Evolutionary conservation across 2,797 vertebrate species (phyloP), one percentile per base, ranked within the genome.

Genomic region (Echiichthys vipera): DNA sequence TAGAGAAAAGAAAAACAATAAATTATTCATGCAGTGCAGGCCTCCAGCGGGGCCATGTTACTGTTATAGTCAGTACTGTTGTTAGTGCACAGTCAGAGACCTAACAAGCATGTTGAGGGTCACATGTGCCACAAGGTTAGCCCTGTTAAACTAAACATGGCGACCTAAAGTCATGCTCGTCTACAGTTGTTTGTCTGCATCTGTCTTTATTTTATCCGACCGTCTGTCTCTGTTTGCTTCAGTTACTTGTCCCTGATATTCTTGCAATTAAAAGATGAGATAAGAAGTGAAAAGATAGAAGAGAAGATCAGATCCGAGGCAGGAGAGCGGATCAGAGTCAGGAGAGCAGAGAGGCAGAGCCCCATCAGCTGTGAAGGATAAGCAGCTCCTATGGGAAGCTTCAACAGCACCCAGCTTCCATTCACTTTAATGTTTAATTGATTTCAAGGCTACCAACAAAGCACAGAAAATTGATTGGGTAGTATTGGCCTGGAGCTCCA

Each of bases 351-450:
- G 51, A 64, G 24, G 53, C 62, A 45, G 20, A 27, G 40, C 30
- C 66, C 49, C 17, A 32, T 69, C 68, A 65, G 54, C 56, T 77
- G 54, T 77, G 69, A 64, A 65, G 65, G 69, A 77, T 68, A 58
- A 57, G 40, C n/a, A 39, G 47, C 20, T 13, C 82, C 59, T 43
- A 20, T 63, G 50, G 71, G 76, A 56, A 54, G n/a, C n/a, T n/a
- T n/a, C n/a, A n/a, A n/a, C n/a, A n/a, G n/a, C n/a, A n/a, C n/a
- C n/a, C n/a, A n/a, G n/a, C n/a, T n/a, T n/a, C n/a, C n/a, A n/a
- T n/a, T n/a, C 59, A 63, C 75, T 70, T 57, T 54, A 32, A 69
- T 30, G 49, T 62, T 57, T 30, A 43, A 73, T 63, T 68, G 71
- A 72, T 71, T 53, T 15, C 56, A 51, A 37, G 36, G 61, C 27